Evolutionary conservation across 2,797 vertebrate species (phyloP).

Genomic region (Poecilia velifera): DNA sequence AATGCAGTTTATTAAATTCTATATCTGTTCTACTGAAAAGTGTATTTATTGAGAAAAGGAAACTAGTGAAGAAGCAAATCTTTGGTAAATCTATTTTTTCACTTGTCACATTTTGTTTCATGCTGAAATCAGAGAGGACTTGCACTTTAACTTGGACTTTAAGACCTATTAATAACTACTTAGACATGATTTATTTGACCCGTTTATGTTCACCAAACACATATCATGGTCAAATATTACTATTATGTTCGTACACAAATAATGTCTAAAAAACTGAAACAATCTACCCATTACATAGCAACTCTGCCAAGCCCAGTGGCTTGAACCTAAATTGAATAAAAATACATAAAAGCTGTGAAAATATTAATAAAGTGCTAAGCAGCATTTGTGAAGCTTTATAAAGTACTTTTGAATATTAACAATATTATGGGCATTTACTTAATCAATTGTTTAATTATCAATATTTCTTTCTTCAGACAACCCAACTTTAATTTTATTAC

Average conservation of each 20-base stretch:
- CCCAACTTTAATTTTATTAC: background rate
- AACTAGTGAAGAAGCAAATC: background rate
- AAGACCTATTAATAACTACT: background rate
- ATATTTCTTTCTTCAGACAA: background rate
- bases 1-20: background rate
- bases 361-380: background rate
- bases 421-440: background rate
- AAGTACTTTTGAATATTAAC: background rate
- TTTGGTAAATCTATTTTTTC: background rate
- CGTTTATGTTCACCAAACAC: background rate
- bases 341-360: background rate
- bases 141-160: background rate
- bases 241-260: background rate
- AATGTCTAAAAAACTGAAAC: background rate
- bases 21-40: too few species aligned
- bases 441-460: background rate
- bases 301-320: background rate
- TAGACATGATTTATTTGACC: background rate
- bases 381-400: background rate
- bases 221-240: background rate
- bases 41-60: background rate
- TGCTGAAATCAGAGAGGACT: background rate
- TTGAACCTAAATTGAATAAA: background rate
- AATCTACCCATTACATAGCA: background rate
- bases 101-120: background rate